Conservation (phyloP, 2,113 vertebrate genomes). For the Edolisoma coerulescens region DNA sequence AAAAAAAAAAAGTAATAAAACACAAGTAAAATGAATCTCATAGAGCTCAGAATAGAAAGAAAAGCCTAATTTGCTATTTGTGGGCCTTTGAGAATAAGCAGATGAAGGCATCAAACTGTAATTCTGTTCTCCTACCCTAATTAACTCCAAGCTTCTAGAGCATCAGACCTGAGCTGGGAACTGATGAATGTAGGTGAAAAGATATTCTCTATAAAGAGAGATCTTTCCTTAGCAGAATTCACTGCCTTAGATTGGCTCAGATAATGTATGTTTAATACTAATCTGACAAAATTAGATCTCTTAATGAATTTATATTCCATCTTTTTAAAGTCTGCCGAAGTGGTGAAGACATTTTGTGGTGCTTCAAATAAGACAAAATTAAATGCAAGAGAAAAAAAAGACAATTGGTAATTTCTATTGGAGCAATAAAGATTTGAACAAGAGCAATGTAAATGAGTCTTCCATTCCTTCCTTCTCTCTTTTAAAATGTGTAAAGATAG, state of each 20-base stretch:
- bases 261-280: background rate
- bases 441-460: background rate
- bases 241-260: background rate
- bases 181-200: background rate
- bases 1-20: background rate
- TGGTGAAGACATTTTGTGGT: background rate
- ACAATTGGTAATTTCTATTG: background rate
- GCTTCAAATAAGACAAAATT: background rate
- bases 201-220: background rate
- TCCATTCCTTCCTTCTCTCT: background rate
- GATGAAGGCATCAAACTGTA: conserved; percentile 2
- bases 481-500: background rate
- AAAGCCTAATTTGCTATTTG: background rate
- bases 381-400: background rate
- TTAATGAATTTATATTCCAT: background rate
- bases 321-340: background rate
- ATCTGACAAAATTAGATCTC: background rate
- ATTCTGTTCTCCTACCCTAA: background rate
- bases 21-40: background rate
- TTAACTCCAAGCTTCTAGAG: background rate
- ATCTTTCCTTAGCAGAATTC: background rate
- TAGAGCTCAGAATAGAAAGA: background rate
- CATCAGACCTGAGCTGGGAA: background rate
- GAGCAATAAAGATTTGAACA: background rate
- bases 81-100: conserved; percentile 47